Conservation (phyloP, 2,888 invertebrate genomes). For the Cyrtodaria siliqua region DNA sequence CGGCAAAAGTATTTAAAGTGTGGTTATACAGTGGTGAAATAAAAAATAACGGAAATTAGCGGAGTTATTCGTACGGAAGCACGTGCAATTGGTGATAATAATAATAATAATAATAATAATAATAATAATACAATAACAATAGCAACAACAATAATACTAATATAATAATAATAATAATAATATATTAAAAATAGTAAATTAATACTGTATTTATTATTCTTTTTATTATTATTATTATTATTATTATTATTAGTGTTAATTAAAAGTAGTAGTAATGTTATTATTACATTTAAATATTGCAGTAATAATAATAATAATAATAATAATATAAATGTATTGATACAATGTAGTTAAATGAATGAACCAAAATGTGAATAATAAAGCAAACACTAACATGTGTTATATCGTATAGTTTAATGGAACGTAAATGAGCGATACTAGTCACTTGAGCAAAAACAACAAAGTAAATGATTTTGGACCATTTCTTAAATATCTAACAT, state of each 20-base stretch:
- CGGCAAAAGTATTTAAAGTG: no score
- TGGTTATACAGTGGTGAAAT: no score
- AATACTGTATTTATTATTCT: background rate
- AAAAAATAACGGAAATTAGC: background rate
- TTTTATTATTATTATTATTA: background rate
- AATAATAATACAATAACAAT: no score
- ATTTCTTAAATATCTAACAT: no score
- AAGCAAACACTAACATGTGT: background rate
- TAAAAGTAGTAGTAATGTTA: background rate
- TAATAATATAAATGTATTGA: background rate
- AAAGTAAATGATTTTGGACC: no score
- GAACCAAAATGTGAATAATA: background rate
- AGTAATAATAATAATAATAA: background rate
- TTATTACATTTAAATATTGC: background rate
- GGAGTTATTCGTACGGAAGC: no score
- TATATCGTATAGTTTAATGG: no score
- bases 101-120: background rate
- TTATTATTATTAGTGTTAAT: background rate
- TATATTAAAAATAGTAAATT: background rate
- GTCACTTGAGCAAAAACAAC: no score
- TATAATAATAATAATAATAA: conserved; percentile 3
- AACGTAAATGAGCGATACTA: no score
- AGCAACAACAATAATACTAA: no score
- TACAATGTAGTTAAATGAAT: conserved; percentile 1
- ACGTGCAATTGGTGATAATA: no score